Evolutionary conservation across 2,888 invertebrate genomes (phyloP).

Genomic region (Caenorhabditis uteleia): DNA sequence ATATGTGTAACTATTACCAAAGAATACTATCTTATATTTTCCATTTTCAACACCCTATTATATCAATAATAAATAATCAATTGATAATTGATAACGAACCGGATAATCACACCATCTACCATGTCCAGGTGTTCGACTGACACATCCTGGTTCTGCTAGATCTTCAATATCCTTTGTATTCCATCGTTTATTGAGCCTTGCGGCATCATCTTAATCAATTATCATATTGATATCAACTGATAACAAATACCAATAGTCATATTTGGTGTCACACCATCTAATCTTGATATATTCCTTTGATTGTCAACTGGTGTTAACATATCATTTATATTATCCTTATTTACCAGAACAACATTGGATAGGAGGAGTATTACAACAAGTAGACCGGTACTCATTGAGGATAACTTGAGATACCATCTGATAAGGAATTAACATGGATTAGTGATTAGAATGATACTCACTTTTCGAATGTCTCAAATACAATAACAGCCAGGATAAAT

Average conservation of each 20-base stretch:
- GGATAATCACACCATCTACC: slow-evolving; percentile 14
- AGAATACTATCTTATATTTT: slow-evolving; percentile 7
- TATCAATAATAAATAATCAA: not conserved
- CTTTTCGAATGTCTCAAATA: slow-evolving; percentile 12
- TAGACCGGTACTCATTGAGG: slow-evolving; percentile 2
- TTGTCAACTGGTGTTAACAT: not conserved
- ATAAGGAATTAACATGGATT: no score
- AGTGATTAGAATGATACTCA: no score
- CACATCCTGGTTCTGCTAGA: slow-evolving; percentile 1
- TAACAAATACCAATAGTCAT: slow-evolving; percentile 15
- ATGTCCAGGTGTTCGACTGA: not conserved
- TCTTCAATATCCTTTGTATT: slow-evolving; percentile 4
- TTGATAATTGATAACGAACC: not conserved
- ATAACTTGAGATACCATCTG: slow-evolving; percentile 16
- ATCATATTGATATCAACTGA: not conserved
- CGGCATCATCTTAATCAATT: slow-evolving; percentile 15
- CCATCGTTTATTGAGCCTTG: slow-evolving; percentile 4
- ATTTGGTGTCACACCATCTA: slow-evolving; percentile 3
- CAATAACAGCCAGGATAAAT: slow-evolving; percentile 6
- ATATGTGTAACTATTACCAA: slow-evolving; percentile 21
- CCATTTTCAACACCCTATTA: not conserved
- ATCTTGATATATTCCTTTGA: slow-evolving; percentile 4
- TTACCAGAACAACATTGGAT: slow-evolving; percentile 3
- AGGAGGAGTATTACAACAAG: slow-evolving; percentile 5
- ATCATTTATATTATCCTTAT: no score